Evolutionary conservation across 2,888 invertebrate species (phyloP), one percentile per base, ranked within the genome.

Genomic region (Drosophila sordidapex): DNA sequence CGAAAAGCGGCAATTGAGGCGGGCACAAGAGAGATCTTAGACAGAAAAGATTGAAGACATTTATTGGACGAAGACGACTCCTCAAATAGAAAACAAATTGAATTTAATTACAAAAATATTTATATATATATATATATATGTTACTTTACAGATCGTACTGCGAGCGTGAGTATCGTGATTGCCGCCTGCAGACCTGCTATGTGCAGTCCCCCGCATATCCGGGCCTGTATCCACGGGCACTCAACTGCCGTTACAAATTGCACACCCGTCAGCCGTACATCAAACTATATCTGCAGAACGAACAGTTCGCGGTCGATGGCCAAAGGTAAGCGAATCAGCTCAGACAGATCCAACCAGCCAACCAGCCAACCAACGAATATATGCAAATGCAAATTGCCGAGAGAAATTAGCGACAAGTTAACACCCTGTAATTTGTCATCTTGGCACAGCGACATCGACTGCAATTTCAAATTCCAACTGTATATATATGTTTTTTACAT

Each of bases 161-260:
- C 92, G 97, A 98, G 92, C 94, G 97, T 66, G 96, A 97, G 79
- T 98, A 98, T 93, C 95, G 97, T 59, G 98, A 98, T 91, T 97
- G 97, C 91, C 95, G 97, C 25, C 95, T 98, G 33, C 98, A 98
- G 93, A 98, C 98, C 6, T 98, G 98, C 93, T 98, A 98, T 93
- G 98, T 98, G 5, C 98, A 98, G 93, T 97, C 97, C 18, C 98
- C 98, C 5, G 98, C 98, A 10, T 98, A 97, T 93, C 98, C 98
- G 21, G 98, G 98, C 48, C 96, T 98, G 27, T 98, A 98, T 93
- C 98, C 98, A 0, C 95, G 98, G 70, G 97, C 97, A 89, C 94
- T 98, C 78, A 97, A 97, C 93, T 98, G 98, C 95, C 96, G 97
- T 91, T 98, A 98, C 93, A 96, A 97, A 90, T 95, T 98, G 61